Evolutionary conservation across 1,140 invertebrate species (phyloP).

Genomic region (Vollenhovia emeryi): DNA sequence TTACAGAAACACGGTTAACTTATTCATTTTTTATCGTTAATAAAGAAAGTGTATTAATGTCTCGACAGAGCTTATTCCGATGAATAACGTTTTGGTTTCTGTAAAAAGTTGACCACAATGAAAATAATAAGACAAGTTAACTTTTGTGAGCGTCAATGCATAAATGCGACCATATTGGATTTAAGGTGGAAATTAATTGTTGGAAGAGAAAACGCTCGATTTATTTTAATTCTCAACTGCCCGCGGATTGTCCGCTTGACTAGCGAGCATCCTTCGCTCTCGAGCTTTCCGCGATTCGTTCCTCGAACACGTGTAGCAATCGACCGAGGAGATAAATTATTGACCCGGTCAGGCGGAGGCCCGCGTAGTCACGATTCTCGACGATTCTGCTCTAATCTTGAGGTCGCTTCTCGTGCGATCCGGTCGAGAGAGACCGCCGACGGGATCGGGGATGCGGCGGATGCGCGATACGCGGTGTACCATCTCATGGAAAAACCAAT

Average conservation of each 20-base stretch:
- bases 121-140: not conserved
- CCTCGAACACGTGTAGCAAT: not conserved
- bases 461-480: constrained; percentile 64
- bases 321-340: constrained; percentile 26
- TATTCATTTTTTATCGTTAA: not conserved
- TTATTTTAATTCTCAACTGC: not conserved
- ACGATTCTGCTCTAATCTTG: constrained; percentile 53
- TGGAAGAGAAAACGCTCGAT: not conserved
- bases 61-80: not conserved
- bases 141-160: not conserved
- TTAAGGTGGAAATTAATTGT: not conserved
- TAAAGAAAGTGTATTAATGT: not conserved
- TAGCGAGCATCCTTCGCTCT: not conserved
- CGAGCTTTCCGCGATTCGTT: not conserved
- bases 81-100: not conserved
- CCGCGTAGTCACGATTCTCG: constrained; percentile 3
- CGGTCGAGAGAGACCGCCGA: not conserved
- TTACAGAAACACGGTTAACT: not conserved
- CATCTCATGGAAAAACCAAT: constrained; percentile 77
- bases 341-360: not conserved
- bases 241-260: not conserved
- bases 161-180: not conserved
- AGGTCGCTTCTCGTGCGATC: constrained; percentile 8
- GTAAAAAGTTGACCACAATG: not conserved
- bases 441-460: constrained; percentile 44